A percentile compares a stretch with the other conserved stretches of the same genome.
Evolutionary conservation across 2,797 vertebrate genomes (phyloP).

Genomic region (Amblyraja radiata): DNA sequence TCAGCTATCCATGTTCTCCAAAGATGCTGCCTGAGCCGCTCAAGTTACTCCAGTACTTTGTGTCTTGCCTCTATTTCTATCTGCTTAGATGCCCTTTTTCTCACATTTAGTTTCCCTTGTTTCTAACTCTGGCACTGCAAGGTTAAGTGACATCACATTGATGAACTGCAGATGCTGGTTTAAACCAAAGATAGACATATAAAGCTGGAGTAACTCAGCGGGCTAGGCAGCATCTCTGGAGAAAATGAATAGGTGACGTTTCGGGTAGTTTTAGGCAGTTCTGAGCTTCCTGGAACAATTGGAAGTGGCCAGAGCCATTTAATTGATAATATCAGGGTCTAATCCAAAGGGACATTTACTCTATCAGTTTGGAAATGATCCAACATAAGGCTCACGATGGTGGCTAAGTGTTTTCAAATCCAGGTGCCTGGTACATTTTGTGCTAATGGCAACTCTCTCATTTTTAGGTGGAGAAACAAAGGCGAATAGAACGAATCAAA

Average conservation of each 20-base stretch:
- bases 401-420: neutral
- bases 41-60: too few relatives aligned
- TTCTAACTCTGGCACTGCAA: neutral
- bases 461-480: conserved; percentile 75
- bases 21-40: too few relatives aligned
- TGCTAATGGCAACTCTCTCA: neutral
- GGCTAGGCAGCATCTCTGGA: too few relatives aligned
- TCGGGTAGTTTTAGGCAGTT: neutral
- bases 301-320: neutral
- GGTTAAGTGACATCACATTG: neutral
- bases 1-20: too few relatives aligned
- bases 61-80: too few relatives aligned
- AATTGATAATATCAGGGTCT: neutral
- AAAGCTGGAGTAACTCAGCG: too few relatives aligned
- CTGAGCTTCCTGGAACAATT: neutral
- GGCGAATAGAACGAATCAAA: conserved; percentile 73
- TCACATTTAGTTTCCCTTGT: too few relatives aligned
- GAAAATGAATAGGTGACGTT: too few relatives aligned
- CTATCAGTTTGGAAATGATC: neutral
- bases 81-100: too few relatives aligned
- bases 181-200: too few relatives aligned
- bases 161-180: too few relatives aligned
- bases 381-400: neutral
- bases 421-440: neutral
- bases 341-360: neutral